phyloP scores from a whole-genome alignment of 2,113 vertebrate genomes.

The Centropus unirufus region DNA sequence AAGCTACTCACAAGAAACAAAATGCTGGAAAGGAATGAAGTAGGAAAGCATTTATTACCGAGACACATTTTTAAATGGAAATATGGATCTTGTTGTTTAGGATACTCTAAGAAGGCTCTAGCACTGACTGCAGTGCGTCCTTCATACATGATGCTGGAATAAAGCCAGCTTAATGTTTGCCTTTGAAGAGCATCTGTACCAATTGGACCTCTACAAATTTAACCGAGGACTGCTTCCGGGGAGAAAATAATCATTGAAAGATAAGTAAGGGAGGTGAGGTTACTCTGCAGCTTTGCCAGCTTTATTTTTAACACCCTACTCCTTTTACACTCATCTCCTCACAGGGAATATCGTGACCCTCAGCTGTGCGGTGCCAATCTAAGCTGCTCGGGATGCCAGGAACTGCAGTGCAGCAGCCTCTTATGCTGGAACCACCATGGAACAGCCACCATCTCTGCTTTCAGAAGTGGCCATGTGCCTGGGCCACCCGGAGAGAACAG shows the following conservation, averaged over 20 bases:
- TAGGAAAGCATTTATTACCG: background rate
- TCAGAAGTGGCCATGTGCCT: background rate
- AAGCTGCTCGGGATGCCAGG: conserved; percentile 28
- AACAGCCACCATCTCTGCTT: conserved; percentile 42
- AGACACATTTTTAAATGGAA: background rate
- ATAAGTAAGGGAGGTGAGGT: background rate
- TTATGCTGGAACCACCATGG: background rate
- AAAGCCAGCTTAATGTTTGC: background rate
- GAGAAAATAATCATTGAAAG: background rate
- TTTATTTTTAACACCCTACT: conserved; percentile 71
- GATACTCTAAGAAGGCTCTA: background rate
- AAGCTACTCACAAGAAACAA: background rate
- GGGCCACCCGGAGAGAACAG: background rate
- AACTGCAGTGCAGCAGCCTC: conserved; percentile 39
- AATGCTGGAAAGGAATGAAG: background rate
- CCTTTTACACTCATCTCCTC: background rate
- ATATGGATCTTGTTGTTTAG: background rate
- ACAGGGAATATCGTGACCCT: background rate
- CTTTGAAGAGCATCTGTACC: background rate
- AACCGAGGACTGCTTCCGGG: background rate
- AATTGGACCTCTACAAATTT: background rate
- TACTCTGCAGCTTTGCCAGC: background rate
- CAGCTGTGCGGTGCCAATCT: conserved; percentile 61
- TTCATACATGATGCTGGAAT: background rate
- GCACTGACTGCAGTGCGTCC: background rate